A percentile compares a stretch with the other conserved stretches of the same genome.
Evolutionary conservation across 1,140 invertebrate species (phyloP).

Genomic region (Rhopalosiphum padi): DNA sequence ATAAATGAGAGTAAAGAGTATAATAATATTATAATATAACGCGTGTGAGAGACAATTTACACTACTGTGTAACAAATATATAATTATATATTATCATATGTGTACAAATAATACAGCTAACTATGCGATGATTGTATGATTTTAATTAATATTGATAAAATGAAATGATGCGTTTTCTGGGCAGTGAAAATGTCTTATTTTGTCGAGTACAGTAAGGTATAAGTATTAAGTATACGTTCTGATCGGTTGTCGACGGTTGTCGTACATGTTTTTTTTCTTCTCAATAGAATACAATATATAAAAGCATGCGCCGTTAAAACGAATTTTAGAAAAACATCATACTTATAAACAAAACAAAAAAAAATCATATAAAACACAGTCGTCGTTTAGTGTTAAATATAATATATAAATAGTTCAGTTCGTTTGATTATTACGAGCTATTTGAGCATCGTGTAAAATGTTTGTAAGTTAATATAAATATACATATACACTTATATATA

Average conservation of each 20-base stretch:
- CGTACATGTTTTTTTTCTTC: background rate
- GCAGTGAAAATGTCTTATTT: background rate
- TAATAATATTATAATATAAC: background rate
- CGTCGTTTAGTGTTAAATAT: background rate
- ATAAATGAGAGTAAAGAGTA: background rate
- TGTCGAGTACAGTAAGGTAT: background rate
- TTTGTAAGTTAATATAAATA: constrained; percentile 1
- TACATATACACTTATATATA: constrained; percentile 9
- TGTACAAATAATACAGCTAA: background rate
- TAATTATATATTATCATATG: background rate
- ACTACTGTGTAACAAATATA: background rate
- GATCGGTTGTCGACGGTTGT: background rate
- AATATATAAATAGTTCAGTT: background rate
- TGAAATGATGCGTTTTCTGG: constrained; percentile 11
- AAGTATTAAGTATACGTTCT: background rate
- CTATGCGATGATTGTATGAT: background rate
- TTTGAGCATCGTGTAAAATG: background rate
- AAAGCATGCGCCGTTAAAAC: constrained; percentile 45
- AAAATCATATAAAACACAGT: constrained; percentile 28
- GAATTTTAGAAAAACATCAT: constrained; percentile 23
- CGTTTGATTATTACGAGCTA: background rate
- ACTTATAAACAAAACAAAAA: constrained; percentile 16
- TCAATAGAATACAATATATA: background rate
- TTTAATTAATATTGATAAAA: background rate
- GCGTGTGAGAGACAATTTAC: background rate